phyloP scores from a whole-genome alignment of 2,113 vertebrate species.

The Tragelaphus buxtoni region DNA sequence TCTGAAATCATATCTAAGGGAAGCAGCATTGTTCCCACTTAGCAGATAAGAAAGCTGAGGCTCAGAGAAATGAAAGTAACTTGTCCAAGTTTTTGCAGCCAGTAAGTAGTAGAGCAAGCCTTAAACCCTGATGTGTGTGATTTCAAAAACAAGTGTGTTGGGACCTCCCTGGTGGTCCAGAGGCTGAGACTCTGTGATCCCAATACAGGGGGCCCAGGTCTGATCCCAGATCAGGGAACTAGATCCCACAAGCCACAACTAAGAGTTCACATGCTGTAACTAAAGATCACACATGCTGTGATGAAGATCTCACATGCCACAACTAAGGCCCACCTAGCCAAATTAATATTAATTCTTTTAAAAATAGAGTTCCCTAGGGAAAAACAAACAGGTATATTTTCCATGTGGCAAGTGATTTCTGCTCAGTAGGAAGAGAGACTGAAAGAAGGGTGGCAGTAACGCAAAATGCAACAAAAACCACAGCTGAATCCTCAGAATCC shows the following conservation, averaged over 20 bases:
- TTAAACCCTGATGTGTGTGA: background rate
- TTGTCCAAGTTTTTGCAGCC: background rate
- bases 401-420: background rate
- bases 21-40: background rate
- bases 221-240: background rate
- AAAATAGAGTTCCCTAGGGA: background rate
- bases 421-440: background rate
- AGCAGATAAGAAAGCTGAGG: background rate
- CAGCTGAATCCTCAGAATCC: background rate
- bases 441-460: fast-evolving
- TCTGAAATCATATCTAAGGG: background rate
- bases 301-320: background rate
- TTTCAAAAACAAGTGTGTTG: background rate
- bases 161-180: background rate
- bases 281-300: background rate
- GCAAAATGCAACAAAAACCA: background rate
- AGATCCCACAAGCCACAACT: background rate
- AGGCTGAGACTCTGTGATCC: background rate
- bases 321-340: background rate
- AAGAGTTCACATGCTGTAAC: background rate
- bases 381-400: background rate
- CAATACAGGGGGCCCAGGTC: background rate
- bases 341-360: background rate
- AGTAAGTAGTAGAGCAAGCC: background rate
- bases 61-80: background rate